Base-by-base conservation (phyloP, 1,140 invertebrate species). In the Battus philenor region DNA sequence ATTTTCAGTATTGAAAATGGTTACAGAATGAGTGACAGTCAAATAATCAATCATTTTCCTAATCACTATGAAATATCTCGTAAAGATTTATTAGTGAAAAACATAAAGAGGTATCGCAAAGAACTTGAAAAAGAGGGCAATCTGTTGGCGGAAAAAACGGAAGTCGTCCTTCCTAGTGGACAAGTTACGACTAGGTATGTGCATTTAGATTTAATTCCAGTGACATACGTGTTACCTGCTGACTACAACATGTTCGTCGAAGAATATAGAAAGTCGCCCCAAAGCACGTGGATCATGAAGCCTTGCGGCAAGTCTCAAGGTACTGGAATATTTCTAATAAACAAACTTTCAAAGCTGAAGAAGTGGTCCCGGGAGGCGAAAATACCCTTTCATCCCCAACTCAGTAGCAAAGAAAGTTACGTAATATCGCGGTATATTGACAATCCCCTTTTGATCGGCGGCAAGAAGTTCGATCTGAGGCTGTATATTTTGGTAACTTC, bases 241-340 rank as follows among this genome's bases (percentile, higher is more conserved):
- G 94, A 98, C 80, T 98, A 98, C 68, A 98, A 98, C 69, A 93
- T 98, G 90, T 98, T 98, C 86, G 95, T 97, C 0, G 96, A 98
- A 70, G 97, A 98, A 70, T 98, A 98, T 74, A 82, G 93, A 33
- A 97, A 97, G 81, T 94, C 93, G 50, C 96, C 96, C 0, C 92
- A 95, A 60, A 96, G 94, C 51, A 98, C 96, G 0, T 98, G 96
- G 96, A 98, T 98, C 45, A 96, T 98, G 93, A 98, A 98, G 74
- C 97, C 97, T 0, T 96, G 94, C 70, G 95, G 95, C 3, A 93
- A 95, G 73, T 95, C 93, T 5, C 94, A 95, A 76, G 93, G 93
- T 0, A 90, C 92, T 4, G 94, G 94, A 2, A 95, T 95, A 55
- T 95, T 95, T 73, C 79, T 96, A 1, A 95, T 96, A 48, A 95